Conservation (phyloP, 2,888 invertebrate species). For the Pollenia labialis region DNA sequence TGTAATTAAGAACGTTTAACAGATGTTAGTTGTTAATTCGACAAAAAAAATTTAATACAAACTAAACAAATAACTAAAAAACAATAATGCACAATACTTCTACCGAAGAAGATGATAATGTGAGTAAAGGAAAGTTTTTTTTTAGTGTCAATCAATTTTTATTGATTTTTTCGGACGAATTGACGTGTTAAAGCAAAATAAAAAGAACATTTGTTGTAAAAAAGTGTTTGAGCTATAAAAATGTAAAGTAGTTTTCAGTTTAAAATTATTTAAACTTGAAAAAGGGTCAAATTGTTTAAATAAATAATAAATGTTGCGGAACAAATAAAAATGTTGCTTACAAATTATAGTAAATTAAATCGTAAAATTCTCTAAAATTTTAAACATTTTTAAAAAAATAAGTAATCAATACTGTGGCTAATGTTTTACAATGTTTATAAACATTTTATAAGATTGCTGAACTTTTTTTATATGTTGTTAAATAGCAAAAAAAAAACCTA, state of each 20-base stretch:
- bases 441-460: no score
- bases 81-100: slow-evolving; percentile 50
- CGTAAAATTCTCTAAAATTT: no score
- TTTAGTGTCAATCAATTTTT: slow-evolving; percentile 31
- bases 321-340: neutral
- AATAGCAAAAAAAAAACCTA: no score
- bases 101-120: slow-evolving; percentile 55
- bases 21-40: neutral
- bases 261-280: neutral
- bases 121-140: slow-evolving; percentile 41
- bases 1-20: neutral
- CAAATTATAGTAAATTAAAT: no score
- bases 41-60: neutral
- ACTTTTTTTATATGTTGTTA: no score
- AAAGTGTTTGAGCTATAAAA: neutral
- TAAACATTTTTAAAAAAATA: no score
- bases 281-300: neutral
- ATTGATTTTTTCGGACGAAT: slow-evolving; percentile 43
- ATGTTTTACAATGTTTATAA: no score
- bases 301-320: neutral
- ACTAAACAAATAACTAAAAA: neutral
- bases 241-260: neutral
- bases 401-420: no score
- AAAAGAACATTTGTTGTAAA: neutral
- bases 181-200: slow-evolving; percentile 1